Evolutionary conservation across 2,888 invertebrate species (phyloP), one percentile per base, ranked within the genome.

Genomic region (Hydraecia micacea): DNA sequence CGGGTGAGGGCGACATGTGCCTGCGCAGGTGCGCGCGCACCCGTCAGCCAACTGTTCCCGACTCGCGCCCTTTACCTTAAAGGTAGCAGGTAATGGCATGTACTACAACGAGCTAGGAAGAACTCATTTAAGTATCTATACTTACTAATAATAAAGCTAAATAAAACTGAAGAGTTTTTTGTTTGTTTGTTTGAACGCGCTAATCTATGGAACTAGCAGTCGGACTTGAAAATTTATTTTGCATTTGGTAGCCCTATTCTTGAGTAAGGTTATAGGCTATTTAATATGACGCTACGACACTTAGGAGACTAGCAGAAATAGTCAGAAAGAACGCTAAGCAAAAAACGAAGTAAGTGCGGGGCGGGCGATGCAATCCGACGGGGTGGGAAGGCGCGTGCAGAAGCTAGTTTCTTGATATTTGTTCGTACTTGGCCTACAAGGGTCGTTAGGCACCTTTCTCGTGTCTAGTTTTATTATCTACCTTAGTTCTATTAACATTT

Each of bases 1-100:
- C 85, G 81, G 85, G 79, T 75, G 85, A 79, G 81, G 79, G 80
- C 79, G 84, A 88, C 91, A 91, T 91, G 89, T 91, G 91, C 84
- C 68, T 36, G 84, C 75, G 88, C 91, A 92, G 91, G 91, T 91
- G 89, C 83, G 85, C 81, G 71, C 77, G 77, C 90, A 89, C 84
- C 88, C 88, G 86, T 75, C 84, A 72, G 79, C 88, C 91, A 89
- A 89, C 91, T 90, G 90, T 87, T 88, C 83, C 75, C 75, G 70
- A 85, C 77, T 83, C 66, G 77, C 83, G 87, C 87, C 80, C 80
- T 84, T 87, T 83, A 72, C 75, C 65, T 69, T 77, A 85, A 85
- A 89, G 82, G 84, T 83, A 69, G 81, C 74, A 73, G 81, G 75
- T 87, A 86, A 68, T 52, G 60, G 68, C 25, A 55, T 66, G 60